Conservation (phyloP, 2,888 invertebrate genomes). For the Sphaerophoria rueppellii region DNA sequence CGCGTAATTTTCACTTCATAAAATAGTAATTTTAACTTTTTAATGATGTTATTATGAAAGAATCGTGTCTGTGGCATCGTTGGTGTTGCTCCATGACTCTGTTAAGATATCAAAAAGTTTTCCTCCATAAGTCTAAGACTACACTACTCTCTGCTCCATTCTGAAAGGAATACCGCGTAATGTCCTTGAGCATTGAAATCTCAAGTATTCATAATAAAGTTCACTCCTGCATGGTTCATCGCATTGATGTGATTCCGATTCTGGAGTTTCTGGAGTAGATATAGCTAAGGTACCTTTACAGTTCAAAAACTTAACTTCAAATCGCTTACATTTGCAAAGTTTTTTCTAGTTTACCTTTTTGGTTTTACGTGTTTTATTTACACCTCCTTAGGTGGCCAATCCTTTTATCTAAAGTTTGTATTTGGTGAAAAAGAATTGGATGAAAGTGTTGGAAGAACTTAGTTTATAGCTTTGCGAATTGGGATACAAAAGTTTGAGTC, state of each 20-base stretch:
- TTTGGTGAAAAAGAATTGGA: slow-evolving; percentile 5
- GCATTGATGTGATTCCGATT: background rate
- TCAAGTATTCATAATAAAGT: slow-evolving; percentile 14
- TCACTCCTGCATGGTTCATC: slow-evolving; percentile 12
- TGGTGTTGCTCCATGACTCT: slow-evolving; percentile 1
- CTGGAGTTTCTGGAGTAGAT: background rate
- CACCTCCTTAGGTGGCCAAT: slow-evolving; percentile 61
- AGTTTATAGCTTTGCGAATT: slow-evolving; percentile 36
- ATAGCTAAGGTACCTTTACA: slow-evolving; percentile 32
- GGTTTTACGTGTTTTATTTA: slow-evolving; percentile 66
- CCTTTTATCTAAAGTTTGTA: slow-evolving; percentile 55
- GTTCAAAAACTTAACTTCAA: background rate
- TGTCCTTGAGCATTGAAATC: slow-evolving; percentile 19
- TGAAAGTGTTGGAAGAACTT: slow-evolving; percentile 39
- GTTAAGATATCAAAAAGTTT: background rate
- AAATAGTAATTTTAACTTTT: slow-evolving; percentile 68
- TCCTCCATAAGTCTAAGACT: too few relatives aligned
- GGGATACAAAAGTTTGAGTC: slow-evolving; percentile 9
- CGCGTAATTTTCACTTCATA: slow-evolving; percentile 57
- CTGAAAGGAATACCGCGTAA: background rate
- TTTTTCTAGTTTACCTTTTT: slow-evolving; percentile 54
- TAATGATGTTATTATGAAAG: slow-evolving; percentile 63
- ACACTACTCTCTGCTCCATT: too few relatives aligned
- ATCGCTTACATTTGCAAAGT: background rate
- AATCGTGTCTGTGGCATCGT: background rate